Evolutionary conservation across 2,888 invertebrate species (phyloP), one percentile per base, ranked within the genome.

Genomic region (Listrodromus nycthemerus): DNA sequence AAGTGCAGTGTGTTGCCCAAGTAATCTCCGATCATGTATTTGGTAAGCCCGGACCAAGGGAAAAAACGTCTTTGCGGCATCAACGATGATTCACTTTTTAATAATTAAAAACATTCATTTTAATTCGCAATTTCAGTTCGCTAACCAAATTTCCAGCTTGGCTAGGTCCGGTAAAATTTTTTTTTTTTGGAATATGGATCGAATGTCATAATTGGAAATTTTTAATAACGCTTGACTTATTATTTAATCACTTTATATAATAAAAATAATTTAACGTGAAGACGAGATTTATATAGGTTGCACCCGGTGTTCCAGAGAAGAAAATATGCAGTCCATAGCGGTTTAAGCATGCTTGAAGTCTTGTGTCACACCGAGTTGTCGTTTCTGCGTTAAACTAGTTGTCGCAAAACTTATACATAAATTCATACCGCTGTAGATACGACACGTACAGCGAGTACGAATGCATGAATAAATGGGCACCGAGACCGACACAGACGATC

Each of bases 301-400:
- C 16, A 45, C 41, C 37, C 16, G 13, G 13, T 0, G 5, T 45
- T 1, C 41, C 41, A 41, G 41, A 41, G 41, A 16, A 16, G 16
- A 41, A 41, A 41, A 45, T 3, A 13, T 66, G 71, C 37, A 52
- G 52, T 21, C 13, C 55, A 21, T 21, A 2, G 66, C 67, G 33
- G 55, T 33, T 67, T 67, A 75, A 75, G 55, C 45, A 82, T 82
- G 79, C 79, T 82, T 74, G 74, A 61, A 75, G n/a, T 48, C 79
- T 83, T 80, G 75, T 83, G 65, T 80, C 79, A 83, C 66, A 21
- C 41, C 37, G 69, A 65, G 79, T 79, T 50, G 79, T 83, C 66
- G 66, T 63, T 69, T 79, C 55, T 70, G 65, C 74, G 74, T 73
- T 65, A 70, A 63, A 55, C 61, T n/a, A 55, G 33, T 50, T 45